Evolutionary conservation across 2,888 invertebrate genomes (phyloP), one percentile per base, ranked within the genome.

Genomic region (Parelbella ahira): DNA sequence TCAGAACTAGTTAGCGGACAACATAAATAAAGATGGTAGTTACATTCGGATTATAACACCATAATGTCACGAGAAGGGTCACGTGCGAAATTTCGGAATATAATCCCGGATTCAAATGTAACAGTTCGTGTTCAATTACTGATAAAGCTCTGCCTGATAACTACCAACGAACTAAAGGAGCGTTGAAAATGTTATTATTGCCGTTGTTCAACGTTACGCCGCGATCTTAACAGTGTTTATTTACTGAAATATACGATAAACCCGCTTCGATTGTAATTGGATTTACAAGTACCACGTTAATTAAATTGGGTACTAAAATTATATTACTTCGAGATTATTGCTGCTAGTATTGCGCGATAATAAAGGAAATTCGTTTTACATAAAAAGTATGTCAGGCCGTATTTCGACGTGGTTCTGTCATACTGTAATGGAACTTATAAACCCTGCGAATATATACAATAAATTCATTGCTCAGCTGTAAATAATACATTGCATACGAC

Each of bases 91-190:
- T 59, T 62, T 57, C 51, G 56, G 47, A 47, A 50, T 57, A 64
- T 75, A 73, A 76, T 72, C 73, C 75, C 57, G 64, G 68, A 62
- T 43, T 60, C 60, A 57, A 58, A 62, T 64, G 64, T 72, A 69
- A 79, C 71, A 68, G 68, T 66, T 66, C 65, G 64, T 67, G 74
- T 74, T 73, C 68, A 78, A 74, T 75, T 68, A 70, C 61, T 69
- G 65, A 74, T 78, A 75, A 72, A 77, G 63, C 68, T 67, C 59
- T 57, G 57, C 47, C 54, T 59, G 65, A 68, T 69, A n/a, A 57
- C 27, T 27, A 50, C 56, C 47, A 56, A 72, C 67, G 61, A 72
- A 69, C 62, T 64, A 59, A 60, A 61, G 60, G 63, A 63, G 61
- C 60, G 58, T 63, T 63, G 58, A 49, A 61, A 66, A 64, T 63